Evolutionary conservation across 2,888 invertebrate species (phyloP), one percentile per base, ranked within the genome.

Genomic region (Caenorhabditis sinica): DNA sequence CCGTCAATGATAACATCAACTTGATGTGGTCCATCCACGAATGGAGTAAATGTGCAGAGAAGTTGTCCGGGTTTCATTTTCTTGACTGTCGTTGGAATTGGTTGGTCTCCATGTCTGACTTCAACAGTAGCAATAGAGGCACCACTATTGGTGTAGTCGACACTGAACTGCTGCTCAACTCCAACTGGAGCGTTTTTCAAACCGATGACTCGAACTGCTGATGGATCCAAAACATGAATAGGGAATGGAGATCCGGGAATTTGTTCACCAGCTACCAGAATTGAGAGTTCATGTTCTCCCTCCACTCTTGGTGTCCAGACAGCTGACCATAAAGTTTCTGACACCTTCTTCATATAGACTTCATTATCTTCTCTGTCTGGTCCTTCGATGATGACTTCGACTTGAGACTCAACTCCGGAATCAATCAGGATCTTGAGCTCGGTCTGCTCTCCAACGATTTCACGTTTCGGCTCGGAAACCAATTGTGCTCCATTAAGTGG

Each of bases 1-100:
- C 96, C 96, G 93, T 97, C 97, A 94, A 96, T 97, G 89, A 95
- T 95, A 69, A 97, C 95, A 83, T 96, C 95, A 79, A 98, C 95
- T 90, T 96, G 95, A 93, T 98, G 97, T 2, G 96, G 96, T 28
- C 97, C 96, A 1, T 96, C 96, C 51, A 96, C 94, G 0, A 95
- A 95, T 0, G 97, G 97, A 93, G 96, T 96, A 94, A 97, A 92
- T 1, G 88, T 74, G 75, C 91, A 91, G 20, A 90, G 87, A 60
- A 91, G 85, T 8, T 91, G 85, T 9, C 92, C 92, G n/a, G 90
- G 88, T 71, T 91, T 92, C 20, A 91, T 83, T 75, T 89, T 87
- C 76, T 90, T 90, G 65, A 91, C 88, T 23, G 86, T 77, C 53
- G 73, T 69, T 2, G 87, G 84, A n/a, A 92, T 76, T 30, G 85